Evolutionary conservation across 2,797 vertebrate species (phyloP), one percentile per base, ranked within the genome.

Genomic region (Falco cherrug): DNA sequence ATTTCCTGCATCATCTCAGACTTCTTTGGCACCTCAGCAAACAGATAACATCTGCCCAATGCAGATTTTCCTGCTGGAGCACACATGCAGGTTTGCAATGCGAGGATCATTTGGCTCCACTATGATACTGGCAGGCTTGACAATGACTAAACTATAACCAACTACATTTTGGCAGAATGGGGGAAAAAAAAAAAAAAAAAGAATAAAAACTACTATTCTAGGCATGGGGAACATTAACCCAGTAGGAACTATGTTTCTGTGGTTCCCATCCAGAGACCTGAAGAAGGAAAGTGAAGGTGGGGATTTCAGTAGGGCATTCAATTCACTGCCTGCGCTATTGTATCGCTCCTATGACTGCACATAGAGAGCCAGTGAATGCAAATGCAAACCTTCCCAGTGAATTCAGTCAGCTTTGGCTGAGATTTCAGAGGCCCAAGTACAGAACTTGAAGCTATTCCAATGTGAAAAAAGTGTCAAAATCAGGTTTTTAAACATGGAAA

Each of bases 281-380:
- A 64, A 59, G 50, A 57, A 51, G 20, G 43, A n/a, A 65, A 47
- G 15, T 16, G 50, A 76, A 19, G 57, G n/a, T 26, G 24, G 43
- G 29, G 24, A 12, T 20, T 28, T 65, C 4, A 1, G 19, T 35
- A 7, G 37, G 26, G 31, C 16, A 21, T 26, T 76, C 14, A 13
- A 21, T 26, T 76, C 14, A 11, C 13, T 31, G n/a, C 24, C n/a
- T 25, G 20, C 15, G 19, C 10, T 24, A 11, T 15, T 13, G 39
- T 35, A 15, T 25, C 13, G 2, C 20, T 31, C 29, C 54, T 13
- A 2, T 6, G 39, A 21, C 28, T n/a, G 48, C 10, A 1, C 6
- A n/a, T 2, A 16, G 48, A 39, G 29, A 63, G 56, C 10, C 54
- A 24, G 33, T 0, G 1, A 73, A 47, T 2, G 4, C 19, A 15